These are phyloP conservation scores for Andrena hattorfiana DNA, from an alignment of 2,888 invertebrate genomes.

Conservation along the genomic window DNA sequence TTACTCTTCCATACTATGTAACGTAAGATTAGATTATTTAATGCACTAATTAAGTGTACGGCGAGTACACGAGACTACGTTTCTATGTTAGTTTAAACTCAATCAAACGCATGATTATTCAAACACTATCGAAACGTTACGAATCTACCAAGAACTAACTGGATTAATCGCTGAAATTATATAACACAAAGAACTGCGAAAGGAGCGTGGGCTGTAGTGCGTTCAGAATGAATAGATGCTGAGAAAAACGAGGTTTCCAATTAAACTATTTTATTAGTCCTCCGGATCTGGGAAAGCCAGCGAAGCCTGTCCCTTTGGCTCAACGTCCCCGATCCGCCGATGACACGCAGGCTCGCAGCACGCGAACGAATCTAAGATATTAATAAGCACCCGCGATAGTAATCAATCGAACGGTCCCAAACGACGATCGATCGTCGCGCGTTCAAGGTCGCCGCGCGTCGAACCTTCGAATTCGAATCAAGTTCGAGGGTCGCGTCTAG, in stretches of 20 bases:
- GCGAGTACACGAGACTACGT: constrained; percentile 1
- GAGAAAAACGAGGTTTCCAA: neutral
- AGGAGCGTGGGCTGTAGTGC: neutral
- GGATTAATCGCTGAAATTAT: neutral
- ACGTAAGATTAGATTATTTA: constrained; percentile 1
- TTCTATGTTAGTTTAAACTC: constrained; percentile 23
- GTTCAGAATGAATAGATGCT: neutral
- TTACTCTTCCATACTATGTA: neutral
- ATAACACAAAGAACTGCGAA: neutral
- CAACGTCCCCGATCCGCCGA: neutral
- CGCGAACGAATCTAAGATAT: constrained; percentile 4
- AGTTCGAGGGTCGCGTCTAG: constrained; percentile 57
- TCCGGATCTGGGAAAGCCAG: neutral
- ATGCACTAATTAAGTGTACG: neutral
- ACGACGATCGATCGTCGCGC: constrained; percentile 25
- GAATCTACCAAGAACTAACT: neutral
- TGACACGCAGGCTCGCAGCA: neutral
- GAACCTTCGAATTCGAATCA: constrained; percentile 49
- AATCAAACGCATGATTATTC: neutral
- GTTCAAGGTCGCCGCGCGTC: constrained; percentile 57
- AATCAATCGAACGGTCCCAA: neutral
- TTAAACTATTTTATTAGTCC: neutral
- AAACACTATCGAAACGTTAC: neutral
- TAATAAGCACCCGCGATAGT: neutral
- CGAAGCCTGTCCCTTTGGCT: neutral